Conservation (phyloP, 2,797 vertebrate species). For the Ibycter americanus region DNA sequence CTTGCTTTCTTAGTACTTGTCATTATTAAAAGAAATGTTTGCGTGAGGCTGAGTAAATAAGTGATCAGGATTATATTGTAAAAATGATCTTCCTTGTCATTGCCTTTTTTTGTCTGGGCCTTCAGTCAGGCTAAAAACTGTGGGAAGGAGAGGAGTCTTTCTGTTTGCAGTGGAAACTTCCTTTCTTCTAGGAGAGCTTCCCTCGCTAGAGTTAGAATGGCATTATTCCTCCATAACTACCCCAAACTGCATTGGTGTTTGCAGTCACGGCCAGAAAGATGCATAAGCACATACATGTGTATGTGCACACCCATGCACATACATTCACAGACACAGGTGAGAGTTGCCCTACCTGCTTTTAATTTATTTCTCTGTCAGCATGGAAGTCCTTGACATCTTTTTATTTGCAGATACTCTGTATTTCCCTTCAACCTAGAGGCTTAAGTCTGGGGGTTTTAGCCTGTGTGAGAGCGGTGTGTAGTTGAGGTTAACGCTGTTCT, state of each 20-base stretch:
- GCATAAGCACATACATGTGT: rapidly evolving
- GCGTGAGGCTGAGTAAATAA: background rate
- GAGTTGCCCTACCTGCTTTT: background rate
- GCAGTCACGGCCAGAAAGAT: background rate
- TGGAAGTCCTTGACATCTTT: background rate
- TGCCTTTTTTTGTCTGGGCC: background rate
- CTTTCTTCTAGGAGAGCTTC: background rate
- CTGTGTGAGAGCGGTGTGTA: background rate
- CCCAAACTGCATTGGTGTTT: background rate
- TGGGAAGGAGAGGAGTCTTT: background rate
- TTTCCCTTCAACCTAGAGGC: background rate
- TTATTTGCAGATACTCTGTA: background rate
- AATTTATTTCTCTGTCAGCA: background rate
- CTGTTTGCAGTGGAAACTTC: background rate
- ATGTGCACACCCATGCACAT: background rate
- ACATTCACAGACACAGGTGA: rapidly evolving
- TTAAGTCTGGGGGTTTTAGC: background rate
- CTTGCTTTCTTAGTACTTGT: background rate
- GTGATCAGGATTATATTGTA: background rate
- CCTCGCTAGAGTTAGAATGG: background rate
- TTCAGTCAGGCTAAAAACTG: background rate
- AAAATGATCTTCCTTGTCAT: background rate
- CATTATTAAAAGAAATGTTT: background rate
- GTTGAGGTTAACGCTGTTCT: background rate
- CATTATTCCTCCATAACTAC: background rate